Conservation (phyloP, 2,888 invertebrate genomes). For the Cerastoderma edule region DNA sequence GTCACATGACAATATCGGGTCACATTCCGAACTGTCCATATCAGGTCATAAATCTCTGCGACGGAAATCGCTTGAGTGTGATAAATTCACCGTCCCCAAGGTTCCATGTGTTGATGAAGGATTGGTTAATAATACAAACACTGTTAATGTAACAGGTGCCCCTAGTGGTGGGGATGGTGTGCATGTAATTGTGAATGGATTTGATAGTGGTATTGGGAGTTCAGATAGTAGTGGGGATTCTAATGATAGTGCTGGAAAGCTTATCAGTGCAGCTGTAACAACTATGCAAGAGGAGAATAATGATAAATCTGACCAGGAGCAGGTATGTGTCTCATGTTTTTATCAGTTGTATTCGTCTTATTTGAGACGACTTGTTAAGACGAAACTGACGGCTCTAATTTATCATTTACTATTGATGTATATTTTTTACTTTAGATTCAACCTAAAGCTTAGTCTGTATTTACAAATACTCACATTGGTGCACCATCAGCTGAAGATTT, state of each 20-base stretch:
- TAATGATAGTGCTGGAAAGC: conserved; percentile 74
- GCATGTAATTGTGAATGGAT: conserved; percentile 38
- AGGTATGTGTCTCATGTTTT: too few species aligned
- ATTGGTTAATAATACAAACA: conserved; percentile 1
- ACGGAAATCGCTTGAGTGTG: conserved; percentile 3
- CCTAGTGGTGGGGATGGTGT: conserved; percentile 11
- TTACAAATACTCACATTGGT: too few species aligned
- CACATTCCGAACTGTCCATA: not conserved
- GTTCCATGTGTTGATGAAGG: not conserved
- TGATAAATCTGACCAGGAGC: not conserved
- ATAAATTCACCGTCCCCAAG: not conserved
- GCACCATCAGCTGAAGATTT: too few species aligned
- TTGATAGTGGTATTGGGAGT: conserved; percentile 78
- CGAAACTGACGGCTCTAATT: too few species aligned
- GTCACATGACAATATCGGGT: conserved; percentile 20
- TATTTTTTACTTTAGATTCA: too few species aligned
- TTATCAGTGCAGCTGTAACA: conserved; percentile 11
- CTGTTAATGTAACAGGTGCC: conserved; percentile 13
- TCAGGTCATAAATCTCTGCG: not conserved
- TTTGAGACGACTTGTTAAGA: too few species aligned
- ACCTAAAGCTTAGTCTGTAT: too few species aligned
- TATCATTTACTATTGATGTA: too few species aligned
- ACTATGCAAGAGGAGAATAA: not conserved
- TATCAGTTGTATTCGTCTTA: too few species aligned
- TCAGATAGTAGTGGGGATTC: conserved; percentile 79